Evolutionary conservation across 2,797 vertebrate species (phyloP), one percentile per base, ranked within the genome.

Genomic region (Triplophysa bombifrons): DNA sequence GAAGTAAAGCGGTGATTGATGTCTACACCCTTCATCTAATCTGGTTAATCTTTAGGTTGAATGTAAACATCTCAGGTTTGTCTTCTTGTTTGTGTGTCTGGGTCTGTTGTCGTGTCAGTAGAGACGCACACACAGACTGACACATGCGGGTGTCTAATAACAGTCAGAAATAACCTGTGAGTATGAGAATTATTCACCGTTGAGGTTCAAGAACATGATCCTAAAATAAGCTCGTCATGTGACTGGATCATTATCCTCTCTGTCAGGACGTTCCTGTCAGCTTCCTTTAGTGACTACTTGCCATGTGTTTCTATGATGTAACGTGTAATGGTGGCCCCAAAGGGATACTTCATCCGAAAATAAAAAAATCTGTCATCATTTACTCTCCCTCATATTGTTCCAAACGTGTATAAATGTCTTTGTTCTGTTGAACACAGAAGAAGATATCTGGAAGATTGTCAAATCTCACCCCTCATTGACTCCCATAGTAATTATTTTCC

Each of bases 91-190:
- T 16, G 46, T 48, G 44, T 80, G 19, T 70, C 65, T 30, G 41
- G 71, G 66, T 53, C 38, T 16, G 3, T 44, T 63, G 56, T 58
- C 4, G 8, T 30, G 76, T 71, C 51, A n/a, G 20, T 63, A 66
- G 64, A 50, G 81, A 65, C 58, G 51, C 69, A 72, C 70, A 65
- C 10, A 58, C 14, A 27, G 79, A 85, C 79, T 50, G 81, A 79
- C 79, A 65, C 12, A 27, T 14, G 58, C 82, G 77, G 81, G 82
- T 85, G 84, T 83, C 48, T 55, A 53, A 72, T 81, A 80, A 77
- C 73, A 34, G 27, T 60, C 75, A 25, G 78, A 82, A 79, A 83
- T 82, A 79, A 75, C 51, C 41, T 20, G 64, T 61, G 61, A 60
- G 53, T 58, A 11, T 58, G 17, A 41, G 9, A 41, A 41, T 41